Percentiles rank a stretch among this genome's conserved stretches.
phyloP scores from a whole-genome alignment of 2,113 vertebrate species.

The Rhinogobius similis region DNA sequence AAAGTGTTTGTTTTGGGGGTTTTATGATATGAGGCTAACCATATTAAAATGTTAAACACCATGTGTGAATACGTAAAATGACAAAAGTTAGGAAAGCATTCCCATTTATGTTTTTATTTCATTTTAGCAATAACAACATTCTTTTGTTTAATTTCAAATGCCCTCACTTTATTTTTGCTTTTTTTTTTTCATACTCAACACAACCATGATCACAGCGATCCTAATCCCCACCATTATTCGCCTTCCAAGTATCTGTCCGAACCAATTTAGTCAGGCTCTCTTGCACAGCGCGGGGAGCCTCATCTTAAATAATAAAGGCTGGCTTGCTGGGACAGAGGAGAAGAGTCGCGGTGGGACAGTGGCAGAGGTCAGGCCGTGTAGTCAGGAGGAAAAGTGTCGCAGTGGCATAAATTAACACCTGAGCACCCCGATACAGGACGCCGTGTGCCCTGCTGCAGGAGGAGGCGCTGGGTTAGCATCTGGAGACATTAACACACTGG shows the following conservation, averaged over 20 bases:
- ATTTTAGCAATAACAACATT: neutral
- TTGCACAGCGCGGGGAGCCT: neutral
- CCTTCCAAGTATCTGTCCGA: slow-evolving; percentile 32
- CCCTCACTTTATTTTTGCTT: neutral
- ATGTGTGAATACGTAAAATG: neutral
- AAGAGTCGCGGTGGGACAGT: slow-evolving; percentile 25
- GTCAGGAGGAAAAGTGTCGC: slow-evolving; percentile 58
- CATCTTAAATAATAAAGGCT: slow-evolving; percentile 14
- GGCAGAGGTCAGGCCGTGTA: slow-evolving; percentile 53
- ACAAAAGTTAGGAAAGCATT: neutral
- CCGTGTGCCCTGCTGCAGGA: slow-evolving; percentile 36
- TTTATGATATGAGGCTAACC: too few species aligned
- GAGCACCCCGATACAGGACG: slow-evolving; percentile 47
- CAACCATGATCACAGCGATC: slow-evolving; percentile 42
- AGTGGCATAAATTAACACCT: slow-evolving; percentile 75
- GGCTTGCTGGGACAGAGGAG: slow-evolving; percentile 16
- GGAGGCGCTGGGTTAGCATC: slow-evolving; percentile 59
- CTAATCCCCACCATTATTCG: slow-evolving; percentile 14
- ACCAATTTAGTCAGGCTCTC: neutral
- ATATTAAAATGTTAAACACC: neutral
- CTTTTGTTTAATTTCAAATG: neutral
- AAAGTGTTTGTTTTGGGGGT: too few species aligned
- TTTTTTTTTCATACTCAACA: slow-evolving; percentile 12
- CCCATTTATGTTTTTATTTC: too few species aligned
- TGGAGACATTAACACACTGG: slow-evolving; percentile 61